phyloP scores from a whole-genome alignment of 2,797 vertebrate species.

The Cynodonichthys magdalenae region DNA sequence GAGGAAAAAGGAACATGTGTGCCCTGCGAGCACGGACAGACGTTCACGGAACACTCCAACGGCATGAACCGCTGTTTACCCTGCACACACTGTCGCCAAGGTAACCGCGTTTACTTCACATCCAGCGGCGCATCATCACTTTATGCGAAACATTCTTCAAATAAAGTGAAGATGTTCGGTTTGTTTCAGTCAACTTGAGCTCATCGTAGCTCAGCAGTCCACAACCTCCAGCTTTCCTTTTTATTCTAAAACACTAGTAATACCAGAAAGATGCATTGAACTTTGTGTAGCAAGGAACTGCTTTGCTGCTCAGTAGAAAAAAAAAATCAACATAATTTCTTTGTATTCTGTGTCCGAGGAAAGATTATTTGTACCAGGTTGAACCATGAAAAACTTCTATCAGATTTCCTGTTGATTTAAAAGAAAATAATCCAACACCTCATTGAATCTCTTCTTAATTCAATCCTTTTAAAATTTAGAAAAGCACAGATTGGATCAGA shows the following conservation, averaged over 20 bases:
- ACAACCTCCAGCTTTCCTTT: too few relatives aligned
- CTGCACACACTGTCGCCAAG: slow-evolving; percentile 81
- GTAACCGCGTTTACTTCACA: slow-evolving; percentile 48
- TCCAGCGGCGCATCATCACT: too few relatives aligned
- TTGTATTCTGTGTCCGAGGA: not conserved
- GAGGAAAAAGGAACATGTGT: slow-evolving; percentile 69
- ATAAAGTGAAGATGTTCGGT: too few relatives aligned
- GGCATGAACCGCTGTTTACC: slow-evolving; percentile 83
- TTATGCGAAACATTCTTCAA: too few relatives aligned
- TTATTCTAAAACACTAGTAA: too few relatives aligned
- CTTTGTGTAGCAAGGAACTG: too few relatives aligned
- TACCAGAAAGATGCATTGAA: too few relatives aligned
- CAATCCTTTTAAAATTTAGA: slow-evolving; percentile 9
- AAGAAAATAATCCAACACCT: slow-evolving; percentile 11
- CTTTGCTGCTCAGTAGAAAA: too few relatives aligned
- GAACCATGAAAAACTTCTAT: slow-evolving; percentile 3
- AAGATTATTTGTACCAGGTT: not conserved
- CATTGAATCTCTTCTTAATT: slow-evolving; percentile 25
- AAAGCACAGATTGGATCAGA: slow-evolving; percentile 18
- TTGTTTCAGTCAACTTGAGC: too few relatives aligned
- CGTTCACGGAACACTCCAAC: slow-evolving; percentile 83
- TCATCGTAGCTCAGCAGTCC: too few relatives aligned
- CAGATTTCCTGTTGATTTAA: not conserved
- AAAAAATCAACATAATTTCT: not conserved
- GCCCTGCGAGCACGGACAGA: slow-evolving; percentile 73